Evolutionary conservation across 2,113 vertebrate genomes (phyloP).

Genomic region (Scophthalmus maximus): DNA sequence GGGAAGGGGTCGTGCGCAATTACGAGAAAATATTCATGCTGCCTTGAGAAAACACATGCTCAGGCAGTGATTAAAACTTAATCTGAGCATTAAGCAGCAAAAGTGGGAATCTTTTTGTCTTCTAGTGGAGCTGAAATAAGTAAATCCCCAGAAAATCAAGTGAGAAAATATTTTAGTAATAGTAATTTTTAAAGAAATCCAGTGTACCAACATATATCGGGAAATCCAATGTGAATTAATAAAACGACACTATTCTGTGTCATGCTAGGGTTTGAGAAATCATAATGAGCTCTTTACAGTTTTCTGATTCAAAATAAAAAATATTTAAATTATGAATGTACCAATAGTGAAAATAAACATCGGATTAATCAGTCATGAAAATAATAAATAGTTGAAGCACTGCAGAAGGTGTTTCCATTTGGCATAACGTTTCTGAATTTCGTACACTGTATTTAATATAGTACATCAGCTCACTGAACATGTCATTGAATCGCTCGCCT

Average conservation of each 20-base stretch:
- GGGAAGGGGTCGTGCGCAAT: not conserved
- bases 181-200: not conserved
- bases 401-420: not conserved
- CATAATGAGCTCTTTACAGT: too few relatives aligned
- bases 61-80: constrained; percentile 9
- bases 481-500: not conserved
- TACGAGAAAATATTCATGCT: not conserved
- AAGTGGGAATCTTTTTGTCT: not conserved
- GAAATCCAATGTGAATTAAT: too few relatives aligned
- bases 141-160: not conserved
- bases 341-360: not conserved
- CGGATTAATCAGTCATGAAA: not conserved
- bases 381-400: not conserved
- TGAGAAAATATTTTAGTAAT: too few relatives aligned
- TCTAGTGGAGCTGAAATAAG: not conserved
- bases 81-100: constrained; percentile 2
- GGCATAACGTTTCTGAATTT: not conserved
- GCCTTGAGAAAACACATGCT: not conserved
- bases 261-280: too few relatives aligned
- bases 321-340: not conserved
- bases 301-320: not conserved
- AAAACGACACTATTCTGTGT: too few relatives aligned
- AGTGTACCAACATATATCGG: too few relatives aligned
- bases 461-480: not conserved
- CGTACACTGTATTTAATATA: not conserved